Conservation (phyloP, 1,140 invertebrate species). For the Ephestia elutella region DNA sequence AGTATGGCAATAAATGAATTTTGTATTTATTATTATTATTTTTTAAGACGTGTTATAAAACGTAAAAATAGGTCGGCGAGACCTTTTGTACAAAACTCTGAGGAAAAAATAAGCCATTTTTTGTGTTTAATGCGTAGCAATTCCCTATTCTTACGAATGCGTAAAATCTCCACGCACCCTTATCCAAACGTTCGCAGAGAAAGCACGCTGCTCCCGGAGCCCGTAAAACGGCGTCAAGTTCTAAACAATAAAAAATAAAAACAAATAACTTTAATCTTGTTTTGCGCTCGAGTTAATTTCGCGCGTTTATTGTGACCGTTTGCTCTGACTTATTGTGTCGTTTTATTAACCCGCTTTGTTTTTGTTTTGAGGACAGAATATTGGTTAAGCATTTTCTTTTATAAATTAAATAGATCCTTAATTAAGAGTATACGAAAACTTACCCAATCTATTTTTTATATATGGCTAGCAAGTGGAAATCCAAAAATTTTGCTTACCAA, state of each 20-base stretch:
- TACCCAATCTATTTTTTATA: too few species aligned
- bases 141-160: not conserved
- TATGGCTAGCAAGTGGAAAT: too few species aligned
- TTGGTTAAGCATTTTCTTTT: not conserved
- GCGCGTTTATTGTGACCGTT: conserved; percentile 30
- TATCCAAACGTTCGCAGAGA: not conserved
- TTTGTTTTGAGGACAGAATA: conserved; percentile 21
- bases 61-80: too few species aligned
- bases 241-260: conserved; percentile 36
- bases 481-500: too few species aligned
- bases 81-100: too few species aligned
- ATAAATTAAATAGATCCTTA: too few species aligned
- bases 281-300: conserved; percentile 45
- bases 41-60: too few species aligned
- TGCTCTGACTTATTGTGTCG: conserved; percentile 57
- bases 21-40: too few species aligned
- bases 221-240: conserved; percentile 16
- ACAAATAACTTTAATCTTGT: conserved; percentile 35
- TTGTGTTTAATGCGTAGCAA: too few species aligned
- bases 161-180: not conserved
- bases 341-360: conserved; percentile 48
- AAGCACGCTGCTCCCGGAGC: conserved; percentile 26
- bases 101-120: too few species aligned
- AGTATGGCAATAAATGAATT: too few species aligned
- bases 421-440: too few species aligned